phyloP scores from a whole-genome alignment of 2,888 invertebrate genomes.

The Serripes groenlandicus region DNA sequence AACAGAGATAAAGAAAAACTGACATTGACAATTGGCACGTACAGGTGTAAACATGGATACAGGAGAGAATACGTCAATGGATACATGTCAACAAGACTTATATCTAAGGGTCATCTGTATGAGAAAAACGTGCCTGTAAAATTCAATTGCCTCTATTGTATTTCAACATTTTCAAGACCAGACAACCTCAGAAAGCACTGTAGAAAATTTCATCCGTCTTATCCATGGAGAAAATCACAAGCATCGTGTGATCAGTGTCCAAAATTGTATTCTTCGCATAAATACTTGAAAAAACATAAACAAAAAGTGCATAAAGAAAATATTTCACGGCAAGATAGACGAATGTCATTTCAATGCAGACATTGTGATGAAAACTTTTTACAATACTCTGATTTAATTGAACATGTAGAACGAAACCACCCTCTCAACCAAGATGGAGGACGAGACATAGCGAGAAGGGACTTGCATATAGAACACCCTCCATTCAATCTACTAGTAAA shows the following conservation, averaged over 20 bases:
- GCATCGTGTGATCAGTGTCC: neutral
- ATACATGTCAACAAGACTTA: neutral
- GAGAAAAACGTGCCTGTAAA: too few species aligned
- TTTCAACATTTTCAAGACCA: too few species aligned
- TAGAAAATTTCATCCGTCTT: too few species aligned
- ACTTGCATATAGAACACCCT: too few species aligned
- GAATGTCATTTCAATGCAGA: neutral
- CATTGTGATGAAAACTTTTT: conserved; percentile 3
- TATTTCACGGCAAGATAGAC: neutral
- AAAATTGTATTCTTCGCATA: neutral
- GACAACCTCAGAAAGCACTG: too few species aligned
- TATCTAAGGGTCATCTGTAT: too few species aligned
- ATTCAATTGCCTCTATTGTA: too few species aligned
- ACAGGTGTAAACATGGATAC: too few species aligned
- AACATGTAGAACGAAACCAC: neutral
- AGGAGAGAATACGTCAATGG: too few species aligned
- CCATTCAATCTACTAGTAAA: neutral
- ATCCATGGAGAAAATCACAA: neutral
- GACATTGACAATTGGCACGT: too few species aligned
- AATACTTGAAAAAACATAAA: neutral
- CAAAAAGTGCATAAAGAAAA: neutral
- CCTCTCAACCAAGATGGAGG: conserved; percentile 4
- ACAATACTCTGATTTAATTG: conserved; percentile 4
- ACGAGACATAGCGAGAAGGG: neutral
- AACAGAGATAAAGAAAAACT: too few species aligned